Conservation (phyloP, 2,113 vertebrate genomes). For the Phaethon lepturus region DNA sequence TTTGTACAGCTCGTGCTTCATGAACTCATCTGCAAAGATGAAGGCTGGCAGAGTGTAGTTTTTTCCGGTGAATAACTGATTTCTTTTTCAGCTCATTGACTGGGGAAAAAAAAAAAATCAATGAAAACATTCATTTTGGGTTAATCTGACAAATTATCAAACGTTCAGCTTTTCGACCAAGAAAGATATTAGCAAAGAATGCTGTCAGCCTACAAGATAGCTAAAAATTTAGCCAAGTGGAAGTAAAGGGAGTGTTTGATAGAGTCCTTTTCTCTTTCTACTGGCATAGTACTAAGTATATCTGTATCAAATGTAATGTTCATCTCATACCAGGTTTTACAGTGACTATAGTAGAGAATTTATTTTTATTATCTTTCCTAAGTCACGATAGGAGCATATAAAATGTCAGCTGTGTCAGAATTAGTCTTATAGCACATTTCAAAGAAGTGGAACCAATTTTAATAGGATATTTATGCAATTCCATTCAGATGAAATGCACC, state of each 20-base stretch:
- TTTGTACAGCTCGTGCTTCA: background rate
- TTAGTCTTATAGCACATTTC: conserved; percentile 10
- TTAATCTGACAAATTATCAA: background rate
- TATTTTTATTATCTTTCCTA: conserved; percentile 42
- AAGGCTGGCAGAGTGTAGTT: background rate
- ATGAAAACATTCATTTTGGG: background rate
- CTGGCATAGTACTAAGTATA: background rate
- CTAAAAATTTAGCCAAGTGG: background rate
- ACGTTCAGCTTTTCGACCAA: background rate
- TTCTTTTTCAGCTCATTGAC: background rate
- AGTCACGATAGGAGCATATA: background rate
- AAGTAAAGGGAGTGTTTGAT: background rate
- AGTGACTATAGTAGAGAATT: background rate
- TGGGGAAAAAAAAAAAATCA: background rate
- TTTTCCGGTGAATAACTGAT: background rate
- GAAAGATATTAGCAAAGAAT: background rate
- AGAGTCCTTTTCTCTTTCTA: background rate
- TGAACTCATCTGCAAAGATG: background rate
- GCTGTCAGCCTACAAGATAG: background rate
- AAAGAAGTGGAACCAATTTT: conserved; percentile 20
- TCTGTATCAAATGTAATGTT: background rate
- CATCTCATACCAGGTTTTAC: conserved; percentile 28
- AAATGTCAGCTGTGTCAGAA: background rate
- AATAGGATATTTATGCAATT: conserved; percentile 15
- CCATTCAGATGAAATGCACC: background rate